Evolutionary conservation across 2,888 invertebrate species (phyloP).

Genomic region (Cataglyphis cursor): DNA sequence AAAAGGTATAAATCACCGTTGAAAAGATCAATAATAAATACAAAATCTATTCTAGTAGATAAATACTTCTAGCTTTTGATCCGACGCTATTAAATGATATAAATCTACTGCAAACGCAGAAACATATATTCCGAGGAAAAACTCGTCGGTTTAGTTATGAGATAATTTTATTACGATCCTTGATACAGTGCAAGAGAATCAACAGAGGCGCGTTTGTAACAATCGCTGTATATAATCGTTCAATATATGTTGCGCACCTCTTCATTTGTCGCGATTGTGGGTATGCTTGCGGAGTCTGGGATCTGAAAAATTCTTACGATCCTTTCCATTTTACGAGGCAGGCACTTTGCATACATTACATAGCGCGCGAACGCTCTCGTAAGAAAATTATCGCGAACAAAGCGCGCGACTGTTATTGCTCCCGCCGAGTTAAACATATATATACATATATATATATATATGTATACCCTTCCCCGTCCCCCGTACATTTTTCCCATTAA

Average conservation of each 20-base stretch:
- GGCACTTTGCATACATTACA: conserved; percentile 56
- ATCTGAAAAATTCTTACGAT: conserved; percentile 43
- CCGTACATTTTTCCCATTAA: conserved; percentile 67
- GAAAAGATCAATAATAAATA: not conserved
- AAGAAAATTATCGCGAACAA: conserved; percentile 65
- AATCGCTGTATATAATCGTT: conserved; percentile 8
- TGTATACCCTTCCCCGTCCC: conserved; percentile 50
- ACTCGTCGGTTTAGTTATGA: not conserved
- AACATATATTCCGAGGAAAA: not conserved
- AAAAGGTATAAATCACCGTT: not conserved
- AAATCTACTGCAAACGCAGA: not conserved
- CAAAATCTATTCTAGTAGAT: not conserved
- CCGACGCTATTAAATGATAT: not conserved
- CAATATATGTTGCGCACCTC: conserved; percentile 22
- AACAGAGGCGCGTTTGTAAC: conserved; percentile 5
- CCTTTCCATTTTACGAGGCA: conserved; percentile 37
- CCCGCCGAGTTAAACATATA: conserved; percentile 48
- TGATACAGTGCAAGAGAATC: not conserved
- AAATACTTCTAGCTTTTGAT: not conserved
- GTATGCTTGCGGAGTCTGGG: not conserved
- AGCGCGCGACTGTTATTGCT: conserved; percentile 67
- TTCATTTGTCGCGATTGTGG: conserved; percentile 26
- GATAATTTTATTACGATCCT: not conserved
- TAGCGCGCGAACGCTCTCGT: conserved; percentile 28
- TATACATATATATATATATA: not conserved